Evolutionary conservation across 2,797 vertebrate species (phyloP), one percentile per base, ranked within the genome.

Genomic region (Neopelma chrysocephalum): DNA sequence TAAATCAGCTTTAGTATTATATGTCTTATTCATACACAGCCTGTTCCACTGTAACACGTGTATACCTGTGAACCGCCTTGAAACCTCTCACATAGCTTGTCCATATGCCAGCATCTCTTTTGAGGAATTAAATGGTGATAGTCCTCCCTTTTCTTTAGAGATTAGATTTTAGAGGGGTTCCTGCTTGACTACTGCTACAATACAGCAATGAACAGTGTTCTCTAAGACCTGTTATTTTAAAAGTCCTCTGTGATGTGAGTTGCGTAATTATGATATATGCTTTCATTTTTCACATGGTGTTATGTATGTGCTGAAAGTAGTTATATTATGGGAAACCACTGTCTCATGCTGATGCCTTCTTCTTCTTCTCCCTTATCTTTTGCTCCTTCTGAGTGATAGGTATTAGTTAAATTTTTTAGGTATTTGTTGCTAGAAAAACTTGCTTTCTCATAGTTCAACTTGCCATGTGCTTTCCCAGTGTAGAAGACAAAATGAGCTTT

Each of bases 201-300:
- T 22, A 38, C 4, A 38, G 25, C 4, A 31, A 12, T 38, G 5
- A 26, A 12, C 5, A 34, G 6, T 3, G 8, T 65, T 90, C 12
- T 94, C 15, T 51, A 71, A 90, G 43, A 42, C 2, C 5, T n/a
- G 3, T 34, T 68, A 19, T 42, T 85, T 80, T 16, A 27, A 25
- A 34, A 15, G 23, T 58, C 7, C 7, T 54, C 23, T 78, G 7
- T 66, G 47, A 36, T n/a, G 19, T 45, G 16, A 76, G 50, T 29
- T 40, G 26, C 10, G 8, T 12, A 42, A 16, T 56, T 86, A 42
- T 1, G 7, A 34, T 31, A 4, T 3, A 5, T 0, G 0, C 2
- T 70, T 89, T 9, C 7, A 6, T 68, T 78, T 82, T 86, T 65
- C 20, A 18, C 2, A 3, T 18, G 6, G 17, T 19, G 12, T 58